Evolutionary conservation across 2,888 invertebrate genomes (phyloP), one percentile per base, ranked within the genome.

Genomic region (Drosophila picticornis): DNA sequence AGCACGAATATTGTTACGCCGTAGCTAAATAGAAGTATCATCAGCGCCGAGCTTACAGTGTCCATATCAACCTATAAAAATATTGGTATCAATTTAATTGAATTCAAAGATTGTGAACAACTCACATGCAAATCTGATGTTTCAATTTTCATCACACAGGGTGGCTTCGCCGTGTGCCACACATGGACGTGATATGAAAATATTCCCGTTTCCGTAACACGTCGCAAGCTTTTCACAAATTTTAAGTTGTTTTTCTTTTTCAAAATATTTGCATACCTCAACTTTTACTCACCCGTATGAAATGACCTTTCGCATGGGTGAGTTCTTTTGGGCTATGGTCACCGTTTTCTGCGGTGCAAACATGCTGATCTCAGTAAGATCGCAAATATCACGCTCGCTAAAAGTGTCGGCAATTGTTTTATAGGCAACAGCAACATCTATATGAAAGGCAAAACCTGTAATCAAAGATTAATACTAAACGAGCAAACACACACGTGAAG

Each of bases 341-440:
- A 93, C 92, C 92, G 95, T 94, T 51, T 94, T 94, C 86, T 96
- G 95, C 0, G 95, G 94, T 0, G 94, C 94, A 87, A 95, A 95
- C 91, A 96, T 92, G 74, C 94, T 94, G 13, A 96, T 94, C 91
- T 96, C 95, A 1, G 94, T 94, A 1, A 95, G 93, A 72, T 96
- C 96, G 80, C 96, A 96, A 62, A 96, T 95, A 90, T 96, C 95
- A 56, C 94, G 94, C 85, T 96, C 96, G 0, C 93, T 94, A 84
- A 96, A 96, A 0, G 95, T 95, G 31, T 94, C 94, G 59, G 94
- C 94, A 88, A 96, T 96, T 31, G 96, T 94, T 73, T 95, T 95
- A 91, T 96, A 96, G 1, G 95, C 96, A 0, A 94, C 94, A 0
- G 95, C 94, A 0, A 94, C 95, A 91, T 96, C 96, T 6, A 96